Evolutionary conservation across 2,888 invertebrate species (phyloP), one percentile per base, ranked within the genome.

Genomic region (Bugula neritina): DNA sequence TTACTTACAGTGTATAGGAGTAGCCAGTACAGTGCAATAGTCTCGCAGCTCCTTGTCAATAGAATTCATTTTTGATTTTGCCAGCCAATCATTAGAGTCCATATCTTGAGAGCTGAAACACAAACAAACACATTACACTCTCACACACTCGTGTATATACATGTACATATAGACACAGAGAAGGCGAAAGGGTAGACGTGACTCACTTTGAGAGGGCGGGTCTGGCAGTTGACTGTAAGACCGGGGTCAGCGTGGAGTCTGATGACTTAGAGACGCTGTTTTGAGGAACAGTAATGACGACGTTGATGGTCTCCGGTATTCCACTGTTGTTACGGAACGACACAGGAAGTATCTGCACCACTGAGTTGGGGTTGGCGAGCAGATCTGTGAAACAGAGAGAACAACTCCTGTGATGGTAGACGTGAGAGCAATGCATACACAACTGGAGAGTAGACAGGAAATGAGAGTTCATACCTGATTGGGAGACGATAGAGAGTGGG

Each of bases 1-100:
- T n/a, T 57, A 63, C 63, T 63, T 63, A 63, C 63, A 63, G n/a
- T 63, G 63, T 63, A 63, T 63, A 31, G 63, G 63, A 10, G 21
- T 21, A n/a, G 21, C 63, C 17, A 63, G 31, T 31, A 63, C 63
- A 27, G 17, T 27, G n/a, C 63, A 63, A 31, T 63, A 27, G 5
- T 63, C 27, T 5, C 27, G 31, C 27, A 63, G 34, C 27, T 63
- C 63, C 63, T 63, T 63, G 31, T 63, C 63, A 2, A 63, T 31
- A 13, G 29, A 34, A 31, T 27, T 63, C 27, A 63, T 63, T n/a
- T 63, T 63, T 13, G 31, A 25, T n/a, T 27, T 21, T 31, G 63
- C 31, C 25, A 25, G 63, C 63, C 63, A 63, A n/a, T 63, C 63
- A 29, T 27, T 63, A 31, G 63, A 63, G 31, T 21, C n/a, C 27